A percentile compares a stretch with the other conserved stretches of the same genome.
Evolutionary conservation across 2,113 vertebrate genomes (phyloP).

Genomic region (Naja naja): DNA sequence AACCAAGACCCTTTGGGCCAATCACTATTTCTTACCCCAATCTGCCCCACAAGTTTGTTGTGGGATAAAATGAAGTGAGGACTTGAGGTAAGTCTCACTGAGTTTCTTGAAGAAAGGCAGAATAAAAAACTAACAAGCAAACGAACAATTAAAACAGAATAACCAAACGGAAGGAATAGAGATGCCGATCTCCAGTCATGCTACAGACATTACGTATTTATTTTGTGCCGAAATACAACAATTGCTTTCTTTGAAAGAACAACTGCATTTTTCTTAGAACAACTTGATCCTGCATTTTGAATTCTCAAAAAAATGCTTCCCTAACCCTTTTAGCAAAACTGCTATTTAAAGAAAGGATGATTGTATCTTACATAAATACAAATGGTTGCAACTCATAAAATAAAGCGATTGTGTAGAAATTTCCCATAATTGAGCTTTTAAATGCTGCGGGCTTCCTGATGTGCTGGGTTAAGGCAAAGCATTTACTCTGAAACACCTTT

Average conservation of each 20-base stretch:
- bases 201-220: neutral
- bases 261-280: neutral
- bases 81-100: neutral
- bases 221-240: neutral
- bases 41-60: neutral
- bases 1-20: neutral
- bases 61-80: neutral
- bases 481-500: slow-evolving; percentile 14
- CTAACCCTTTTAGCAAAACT: neutral
- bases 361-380: slow-evolving; percentile 3
- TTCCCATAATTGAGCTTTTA: slow-evolving; percentile 21
- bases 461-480: slow-evolving; percentile 12
- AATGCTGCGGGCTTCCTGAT: slow-evolving; percentile 17
- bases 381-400: slow-evolving; percentile 14
- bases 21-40: neutral
- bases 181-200: neutral
- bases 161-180: neutral
- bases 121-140: neutral
- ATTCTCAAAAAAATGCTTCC: neutral
- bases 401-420: slow-evolving; percentile 19
- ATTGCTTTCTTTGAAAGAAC: neutral
- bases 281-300: neutral
- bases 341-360: neutral
- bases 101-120: neutral
- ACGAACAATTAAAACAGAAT: neutral